Evolutionary conservation across 2,888 invertebrate species (phyloP).

Genomic region (Hyalella azteca): DNA sequence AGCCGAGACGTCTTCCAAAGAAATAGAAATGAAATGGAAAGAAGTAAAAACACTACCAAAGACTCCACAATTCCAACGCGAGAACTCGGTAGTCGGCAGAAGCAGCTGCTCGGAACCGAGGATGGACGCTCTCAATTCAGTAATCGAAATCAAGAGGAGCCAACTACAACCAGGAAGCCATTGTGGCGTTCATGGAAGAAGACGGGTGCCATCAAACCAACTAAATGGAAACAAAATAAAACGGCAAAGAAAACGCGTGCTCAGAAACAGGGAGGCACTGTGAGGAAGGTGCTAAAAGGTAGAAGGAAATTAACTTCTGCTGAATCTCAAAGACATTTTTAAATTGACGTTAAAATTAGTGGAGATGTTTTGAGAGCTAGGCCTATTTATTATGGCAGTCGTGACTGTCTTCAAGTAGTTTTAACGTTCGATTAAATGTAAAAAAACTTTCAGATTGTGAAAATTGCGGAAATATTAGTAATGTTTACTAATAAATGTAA

Average conservation of each 20-base stretch:
- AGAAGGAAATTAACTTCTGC: slow-evolving; percentile 5
- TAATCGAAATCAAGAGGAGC: not conserved
- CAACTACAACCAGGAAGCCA: not conserved
- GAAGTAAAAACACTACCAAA: not conserved
- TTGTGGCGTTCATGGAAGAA: not conserved
- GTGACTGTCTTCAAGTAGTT: slow-evolving; percentile 28
- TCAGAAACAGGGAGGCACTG: not conserved
- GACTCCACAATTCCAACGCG: not conserved
- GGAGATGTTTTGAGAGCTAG: slow-evolving; percentile 11
- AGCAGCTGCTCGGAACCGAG: not conserved
- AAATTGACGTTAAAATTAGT: slow-evolving; percentile 28
- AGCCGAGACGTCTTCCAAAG: not conserved
- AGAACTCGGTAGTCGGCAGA: not conserved
- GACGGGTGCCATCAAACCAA: not conserved
- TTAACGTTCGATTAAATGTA: slow-evolving; percentile 22
- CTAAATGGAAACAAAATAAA: not conserved
- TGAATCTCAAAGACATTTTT: slow-evolving; percentile 21
- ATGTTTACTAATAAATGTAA: no score
- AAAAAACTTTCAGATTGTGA: no score
- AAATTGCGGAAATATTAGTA: no score
- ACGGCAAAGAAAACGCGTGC: not conserved
- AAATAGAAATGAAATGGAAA: not conserved
- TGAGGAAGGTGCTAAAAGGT: not conserved
- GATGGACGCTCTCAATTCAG: not conserved
- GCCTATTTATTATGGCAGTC: slow-evolving; percentile 33